A percentile compares a stretch with the other conserved stretches of the same genome.
These are phyloP conservation scores for Ichneumoninae sp. DNA, from an alignment of 2,888 invertebrate species.

Conservation along the genomic window DNA sequence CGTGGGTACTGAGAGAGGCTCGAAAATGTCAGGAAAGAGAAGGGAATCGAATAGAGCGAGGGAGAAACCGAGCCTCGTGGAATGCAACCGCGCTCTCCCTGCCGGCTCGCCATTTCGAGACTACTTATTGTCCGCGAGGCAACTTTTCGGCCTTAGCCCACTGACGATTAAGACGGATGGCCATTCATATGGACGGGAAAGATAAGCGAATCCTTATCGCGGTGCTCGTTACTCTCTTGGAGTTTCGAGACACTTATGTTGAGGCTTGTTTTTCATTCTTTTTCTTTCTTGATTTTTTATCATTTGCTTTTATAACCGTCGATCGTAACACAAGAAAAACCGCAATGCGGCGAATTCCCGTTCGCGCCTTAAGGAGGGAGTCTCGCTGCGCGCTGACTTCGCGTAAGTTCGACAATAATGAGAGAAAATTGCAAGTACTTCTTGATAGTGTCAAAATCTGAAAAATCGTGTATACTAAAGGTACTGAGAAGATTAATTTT, in stretches of 20 bases:
- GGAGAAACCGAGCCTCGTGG: conserved; percentile 63
- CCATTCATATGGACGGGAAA: neutral
- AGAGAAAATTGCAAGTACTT: too few relatives aligned
- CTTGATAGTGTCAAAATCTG: too few relatives aligned
- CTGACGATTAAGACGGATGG: conserved; percentile 2
- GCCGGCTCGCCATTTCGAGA: conserved; percentile 24
- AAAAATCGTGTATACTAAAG: too few relatives aligned
- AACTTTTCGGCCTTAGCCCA: conserved; percentile 19
- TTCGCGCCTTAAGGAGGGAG: neutral
- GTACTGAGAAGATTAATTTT: too few relatives aligned
- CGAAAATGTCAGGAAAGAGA: conserved; percentile 67
- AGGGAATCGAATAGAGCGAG: conserved; percentile 58
- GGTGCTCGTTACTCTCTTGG: neutral
- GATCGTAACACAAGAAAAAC: conserved; percentile 3
- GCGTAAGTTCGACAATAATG: too few relatives aligned
- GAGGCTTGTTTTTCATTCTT: neutral
- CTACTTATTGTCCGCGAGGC: conserved; percentile 30
- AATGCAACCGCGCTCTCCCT: conserved; percentile 57
- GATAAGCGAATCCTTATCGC: neutral
- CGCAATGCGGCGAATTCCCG: conserved; percentile 6
- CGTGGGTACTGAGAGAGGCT: conserved; percentile 51
- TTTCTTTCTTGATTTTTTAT: neutral
- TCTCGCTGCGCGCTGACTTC: too few relatives aligned
- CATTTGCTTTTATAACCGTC: neutral
- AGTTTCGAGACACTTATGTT: neutral